These are phyloP conservation scores for Phthorimaea operculella DNA, from an alignment of 1,140 invertebrate genomes.

Conservation along the genomic window DNA sequence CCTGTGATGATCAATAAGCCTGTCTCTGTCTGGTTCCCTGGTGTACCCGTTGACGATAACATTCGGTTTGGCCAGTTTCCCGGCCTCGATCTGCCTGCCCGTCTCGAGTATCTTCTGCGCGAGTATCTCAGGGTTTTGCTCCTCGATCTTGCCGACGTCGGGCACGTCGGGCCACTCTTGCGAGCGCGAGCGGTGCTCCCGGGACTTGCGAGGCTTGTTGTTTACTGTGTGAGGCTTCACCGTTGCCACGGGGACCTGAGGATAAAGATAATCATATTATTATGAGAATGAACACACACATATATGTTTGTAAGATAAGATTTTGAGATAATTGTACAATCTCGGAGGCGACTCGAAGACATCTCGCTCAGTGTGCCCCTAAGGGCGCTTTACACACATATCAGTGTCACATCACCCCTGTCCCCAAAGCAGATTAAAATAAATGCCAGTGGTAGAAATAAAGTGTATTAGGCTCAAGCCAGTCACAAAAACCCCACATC, in stretches of 20 bases:
- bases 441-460: too few relatives aligned
- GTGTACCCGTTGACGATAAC: conserved; percentile 60
- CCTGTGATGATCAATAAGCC: conserved; percentile 37
- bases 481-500: too few relatives aligned
- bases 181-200: conserved; percentile 80
- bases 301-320: too few relatives aligned
- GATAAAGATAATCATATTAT: too few relatives aligned
- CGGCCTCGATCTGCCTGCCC: conserved; percentile 86
- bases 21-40: conserved; percentile 30
- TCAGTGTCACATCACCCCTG: too few relatives aligned
- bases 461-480: too few relatives aligned
- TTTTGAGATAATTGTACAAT: too few relatives aligned
- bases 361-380: too few relatives aligned
- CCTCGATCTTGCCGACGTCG: conserved; percentile 89
- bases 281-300: too few relatives aligned
- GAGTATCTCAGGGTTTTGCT: conserved; percentile 89
- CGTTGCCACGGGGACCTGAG: conserved; percentile 51
- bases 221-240: conserved; percentile 60
- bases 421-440: too few relatives aligned
- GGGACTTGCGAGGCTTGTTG: conserved; percentile 71
- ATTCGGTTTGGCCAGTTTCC: conserved; percentile 70
- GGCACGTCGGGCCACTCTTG: conserved; percentile 93
- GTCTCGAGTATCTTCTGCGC: conserved; percentile 91
- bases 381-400: too few relatives aligned
- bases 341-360: too few relatives aligned